Evolutionary conservation across 2,113 vertebrate species (phyloP).

Genomic region (Entelurus aequoreus): DNA sequence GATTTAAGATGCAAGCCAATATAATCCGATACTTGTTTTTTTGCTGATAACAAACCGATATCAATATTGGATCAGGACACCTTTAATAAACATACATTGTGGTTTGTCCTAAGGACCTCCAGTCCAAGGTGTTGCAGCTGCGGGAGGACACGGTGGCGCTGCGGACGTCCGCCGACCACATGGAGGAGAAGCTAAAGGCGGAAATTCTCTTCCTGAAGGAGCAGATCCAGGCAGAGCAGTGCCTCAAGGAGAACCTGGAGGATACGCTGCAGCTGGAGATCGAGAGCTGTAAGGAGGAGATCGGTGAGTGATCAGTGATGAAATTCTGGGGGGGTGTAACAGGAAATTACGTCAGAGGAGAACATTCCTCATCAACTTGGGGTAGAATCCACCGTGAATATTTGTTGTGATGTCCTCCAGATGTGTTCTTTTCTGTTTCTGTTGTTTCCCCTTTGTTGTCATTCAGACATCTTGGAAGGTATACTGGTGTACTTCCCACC

Average conservation of each 20-base stretch:
- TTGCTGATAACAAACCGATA: too few relatives aligned
- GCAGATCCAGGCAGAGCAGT: slow-evolving; percentile 96
- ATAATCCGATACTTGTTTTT: too few relatives aligned
- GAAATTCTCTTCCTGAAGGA: slow-evolving; percentile 97
- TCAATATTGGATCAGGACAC: too few relatives aligned
- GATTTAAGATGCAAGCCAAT: too few relatives aligned
- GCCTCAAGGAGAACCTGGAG: slow-evolving; percentile 95
- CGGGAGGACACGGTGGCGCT: slow-evolving; percentile 79
- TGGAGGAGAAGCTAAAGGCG: slow-evolving; percentile 93
- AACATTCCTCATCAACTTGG: neutral
- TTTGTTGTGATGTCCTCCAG: neutral
- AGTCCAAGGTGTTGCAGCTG: slow-evolving; percentile 77
- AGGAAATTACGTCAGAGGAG: too few relatives aligned
- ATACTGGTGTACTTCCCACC: slow-evolving; percentile 37
- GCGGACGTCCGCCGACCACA: slow-evolving; percentile 85
- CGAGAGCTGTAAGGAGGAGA: slow-evolving; percentile 95
- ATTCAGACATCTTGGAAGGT: slow-evolving; percentile 79
- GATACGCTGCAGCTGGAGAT: slow-evolving; percentile 97
- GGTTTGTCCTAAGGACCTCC: slow-evolving; percentile 75
- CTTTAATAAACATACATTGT: neutral
- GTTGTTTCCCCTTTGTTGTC: slow-evolving; percentile 50
- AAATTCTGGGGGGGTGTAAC: too few relatives aligned
- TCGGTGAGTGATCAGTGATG: slow-evolving; percentile 74
- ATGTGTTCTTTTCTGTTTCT: slow-evolving; percentile 41
- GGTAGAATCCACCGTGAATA: neutral